Evolutionary conservation across 1,140 invertebrate genomes (phyloP), one percentile per base, ranked within the genome.

Genomic region (Acromyrmex heyeri): DNA sequence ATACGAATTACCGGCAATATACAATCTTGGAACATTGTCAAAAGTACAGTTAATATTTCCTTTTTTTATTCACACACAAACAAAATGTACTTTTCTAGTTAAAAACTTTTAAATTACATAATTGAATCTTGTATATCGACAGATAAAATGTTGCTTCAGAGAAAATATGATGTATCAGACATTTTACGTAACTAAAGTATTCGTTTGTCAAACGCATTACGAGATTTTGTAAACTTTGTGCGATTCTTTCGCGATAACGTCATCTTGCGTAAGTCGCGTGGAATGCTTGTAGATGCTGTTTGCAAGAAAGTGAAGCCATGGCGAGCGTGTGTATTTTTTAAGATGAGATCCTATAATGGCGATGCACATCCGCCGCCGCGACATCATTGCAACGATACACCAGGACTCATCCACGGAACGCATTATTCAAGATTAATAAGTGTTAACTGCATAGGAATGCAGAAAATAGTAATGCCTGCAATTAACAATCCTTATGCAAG

Each of bases 201-300:
- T 38, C 8, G 2, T 65, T 79, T n/a, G 61, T 34, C n/a, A 69
- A 79, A 16, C 65, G 30, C 48, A 67, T 69, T 21, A 61, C n/a
- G 27, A 34, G 57, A 18, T 83, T 83, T 38, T 53, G 55, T 34
- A 62, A 82, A 73, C 27, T 82, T 62, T 16, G 14, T 61, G 27
- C n/a, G 73, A 75, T 55, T 82, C 16, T 92, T 90, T 91, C 88
- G 88, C 88, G 70, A 92, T 92, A 93, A 92, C 82, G 90, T 87
- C 77, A 65, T 70, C 88, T 93, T 92, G 89, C 90, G 90, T 92
- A 93, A 93, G 87, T 44, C 75, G 38, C 67, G 62, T 83, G 86
- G 91, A 93, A 93, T 92, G 89, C 89, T 85, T 88, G 89, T 91
- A 88, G 91, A 81, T 91, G 88, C 89, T 38, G 10, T 12, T 73